A percentile compares a stretch with the other conserved stretches of the same genome.
Conservation (phyloP, 2,888 invertebrate species). For the Trissoscelio sp. region DNA sequence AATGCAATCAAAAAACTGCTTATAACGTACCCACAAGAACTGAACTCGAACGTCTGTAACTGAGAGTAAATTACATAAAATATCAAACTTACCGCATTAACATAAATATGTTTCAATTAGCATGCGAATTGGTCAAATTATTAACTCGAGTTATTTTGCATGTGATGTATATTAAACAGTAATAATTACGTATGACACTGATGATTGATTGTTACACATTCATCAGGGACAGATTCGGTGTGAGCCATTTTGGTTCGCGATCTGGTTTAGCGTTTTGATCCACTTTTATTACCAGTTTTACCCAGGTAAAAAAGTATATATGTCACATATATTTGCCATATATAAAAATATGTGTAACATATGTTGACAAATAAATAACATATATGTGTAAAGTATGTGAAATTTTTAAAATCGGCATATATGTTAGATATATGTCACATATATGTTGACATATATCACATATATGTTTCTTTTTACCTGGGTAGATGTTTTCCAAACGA, state of each 20-base stretch:
- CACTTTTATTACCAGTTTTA: no score
- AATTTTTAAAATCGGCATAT: no score
- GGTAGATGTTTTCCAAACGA: no score
- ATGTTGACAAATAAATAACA: no score
- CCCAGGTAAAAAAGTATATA: no score
- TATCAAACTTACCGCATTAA: slow-evolving; percentile 39
- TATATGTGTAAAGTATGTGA: no score
- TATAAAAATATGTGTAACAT: no score
- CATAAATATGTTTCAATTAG: slow-evolving; percentile 55
- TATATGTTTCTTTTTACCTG: no score
- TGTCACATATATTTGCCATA: no score
- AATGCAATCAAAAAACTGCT: slow-evolving; percentile 32
- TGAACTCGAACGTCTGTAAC: slow-evolving; percentile 23
- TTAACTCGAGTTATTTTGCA: slow-evolving; percentile 42
- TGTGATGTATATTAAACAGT: slow-evolving; percentile 44
- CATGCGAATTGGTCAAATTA: slow-evolving; percentile 52
- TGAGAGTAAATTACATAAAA: slow-evolving; percentile 47
- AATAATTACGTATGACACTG: slow-evolving; percentile 40
- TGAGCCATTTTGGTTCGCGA: not conserved
- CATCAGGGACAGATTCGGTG: slow-evolving; percentile 11
- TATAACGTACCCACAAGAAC: slow-evolving; percentile 20
- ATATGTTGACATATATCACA: no score
- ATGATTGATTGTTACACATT: slow-evolving; percentile 41
- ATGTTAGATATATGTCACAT: no score
- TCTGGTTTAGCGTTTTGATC: not conserved